Conservation (phyloP, 2,113 vertebrate genomes). For the Myocastor coypus region DNA sequence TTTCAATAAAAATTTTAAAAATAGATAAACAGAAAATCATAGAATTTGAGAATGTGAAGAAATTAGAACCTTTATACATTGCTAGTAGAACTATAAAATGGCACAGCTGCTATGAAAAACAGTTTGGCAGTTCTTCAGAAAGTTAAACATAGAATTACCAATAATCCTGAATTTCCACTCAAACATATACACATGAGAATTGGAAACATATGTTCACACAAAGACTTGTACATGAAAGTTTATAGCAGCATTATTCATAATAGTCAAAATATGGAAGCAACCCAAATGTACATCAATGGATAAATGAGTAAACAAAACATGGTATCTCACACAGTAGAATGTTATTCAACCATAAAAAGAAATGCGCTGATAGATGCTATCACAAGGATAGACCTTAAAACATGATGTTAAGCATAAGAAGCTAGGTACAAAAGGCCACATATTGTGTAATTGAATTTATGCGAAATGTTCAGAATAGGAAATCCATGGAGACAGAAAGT, state of each 20-base stretch:
- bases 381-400: background rate
- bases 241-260: conserved; percentile 12
- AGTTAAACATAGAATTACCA: conserved; percentile 61
- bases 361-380: background rate
- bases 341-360: background rate
- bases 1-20: background rate
- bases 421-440: background rate
- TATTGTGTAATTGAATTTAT: conserved; percentile 3
- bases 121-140: conserved; percentile 54
- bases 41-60: conserved; percentile 21
- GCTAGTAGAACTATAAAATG: conserved; percentile 13
- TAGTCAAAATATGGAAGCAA: conserved; percentile 33
- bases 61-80: background rate
- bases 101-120: conserved; percentile 52
- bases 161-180: conserved; percentile 40
- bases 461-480: conserved; percentile 24
- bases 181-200: conserved; percentile 20
- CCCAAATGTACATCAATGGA: background rate
- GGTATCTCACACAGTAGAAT: background rate
- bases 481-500: conserved; percentile 18
- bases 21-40: conserved; percentile 53
- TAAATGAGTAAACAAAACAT: background rate
- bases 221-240: conserved; percentile 38
- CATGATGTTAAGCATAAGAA: background rate
- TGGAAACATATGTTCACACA: conserved; percentile 52